phyloP scores from a whole-genome alignment of 2,888 invertebrate genomes.

The Acanthococcus lagerstroemiae region DNA sequence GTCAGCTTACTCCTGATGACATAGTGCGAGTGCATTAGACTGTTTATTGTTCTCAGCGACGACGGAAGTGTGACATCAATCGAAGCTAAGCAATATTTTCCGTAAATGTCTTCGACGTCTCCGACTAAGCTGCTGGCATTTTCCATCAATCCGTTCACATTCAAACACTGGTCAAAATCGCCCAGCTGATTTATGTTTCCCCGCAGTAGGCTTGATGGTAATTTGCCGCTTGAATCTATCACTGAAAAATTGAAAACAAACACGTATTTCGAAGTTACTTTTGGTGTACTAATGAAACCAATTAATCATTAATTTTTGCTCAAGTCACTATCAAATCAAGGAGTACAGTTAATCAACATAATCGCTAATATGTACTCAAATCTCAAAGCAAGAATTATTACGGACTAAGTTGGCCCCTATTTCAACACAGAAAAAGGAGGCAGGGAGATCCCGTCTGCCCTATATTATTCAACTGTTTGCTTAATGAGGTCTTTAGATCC shows the following conservation, averaged over 20 bases:
- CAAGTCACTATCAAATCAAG: too few species aligned
- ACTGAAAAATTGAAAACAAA: slow-evolving; percentile 44
- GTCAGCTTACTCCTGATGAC: slow-evolving; percentile 53
- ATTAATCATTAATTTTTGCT: too few species aligned
- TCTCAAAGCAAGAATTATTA: too few species aligned
- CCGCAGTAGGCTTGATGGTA: slow-evolving; percentile 54
- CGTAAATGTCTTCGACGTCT: slow-evolving; percentile 43
- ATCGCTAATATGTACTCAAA: too few species aligned
- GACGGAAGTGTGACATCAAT: slow-evolving; percentile 44
- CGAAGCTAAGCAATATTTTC: slow-evolving; percentile 56
- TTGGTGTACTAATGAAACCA: too few species aligned
- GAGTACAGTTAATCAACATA: too few species aligned
- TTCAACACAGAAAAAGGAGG: too few species aligned
- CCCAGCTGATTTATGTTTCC: slow-evolving; percentile 60
- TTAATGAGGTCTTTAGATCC: too few species aligned
- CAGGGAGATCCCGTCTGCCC: too few species aligned
- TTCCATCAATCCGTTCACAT: slow-evolving; percentile 36
- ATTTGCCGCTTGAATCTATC: slow-evolving; percentile 59
- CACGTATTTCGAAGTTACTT: too few species aligned
- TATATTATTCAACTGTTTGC: too few species aligned
- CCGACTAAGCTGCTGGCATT: slow-evolving; percentile 32
- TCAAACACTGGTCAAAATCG: slow-evolving; percentile 57
- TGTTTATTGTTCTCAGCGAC: slow-evolving; percentile 42
- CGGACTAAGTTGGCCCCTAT: too few species aligned
- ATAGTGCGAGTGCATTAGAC: slow-evolving; percentile 50